Evolutionary conservation across 2,797 vertebrate genomes (phyloP).

Genomic region (Myotis myotis): DNA sequence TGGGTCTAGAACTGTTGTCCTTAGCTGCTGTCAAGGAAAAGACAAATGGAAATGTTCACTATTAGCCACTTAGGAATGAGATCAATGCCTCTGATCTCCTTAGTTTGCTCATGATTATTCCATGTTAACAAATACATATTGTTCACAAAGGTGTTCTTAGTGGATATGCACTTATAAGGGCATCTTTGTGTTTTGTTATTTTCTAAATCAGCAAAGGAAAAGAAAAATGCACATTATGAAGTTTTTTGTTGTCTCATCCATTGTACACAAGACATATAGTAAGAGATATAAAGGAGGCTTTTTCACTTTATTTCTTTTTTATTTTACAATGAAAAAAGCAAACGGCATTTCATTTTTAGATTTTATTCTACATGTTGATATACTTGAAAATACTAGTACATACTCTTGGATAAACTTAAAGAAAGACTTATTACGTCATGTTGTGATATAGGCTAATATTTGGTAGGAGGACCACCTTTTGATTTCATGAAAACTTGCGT

Average conservation of each 20-base stretch:
- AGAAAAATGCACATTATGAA: background rate
- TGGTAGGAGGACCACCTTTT: background rate
- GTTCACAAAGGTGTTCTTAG: constrained; percentile 7
- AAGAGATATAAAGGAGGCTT: background rate
- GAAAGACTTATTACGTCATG: background rate
- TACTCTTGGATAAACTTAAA: background rate
- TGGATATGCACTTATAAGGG: background rate
- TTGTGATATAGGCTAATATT: background rate
- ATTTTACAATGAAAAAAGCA: constrained; percentile 2
- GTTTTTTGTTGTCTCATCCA: background rate
- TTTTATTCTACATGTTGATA: background rate
- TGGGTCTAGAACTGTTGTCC: background rate
- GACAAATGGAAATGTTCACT: background rate
- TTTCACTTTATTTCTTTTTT: background rate
- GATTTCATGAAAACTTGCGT: background rate
- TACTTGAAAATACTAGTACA: constrained; percentile 15
- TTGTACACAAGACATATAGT: background rate
- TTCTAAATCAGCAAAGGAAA: constrained; percentile 8
- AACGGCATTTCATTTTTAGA: background rate
- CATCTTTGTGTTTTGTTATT: background rate
- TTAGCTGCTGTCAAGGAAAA: background rate
- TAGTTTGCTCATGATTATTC: constrained; percentile 44
- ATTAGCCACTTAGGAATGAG: constrained; percentile 1
- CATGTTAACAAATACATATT: background rate
- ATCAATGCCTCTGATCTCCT: constrained; percentile 32